These are phyloP conservation scores for Drosophila stalkeri DNA, from an alignment of 2,888 invertebrate genomes.

Conservation along the genomic window DNA sequence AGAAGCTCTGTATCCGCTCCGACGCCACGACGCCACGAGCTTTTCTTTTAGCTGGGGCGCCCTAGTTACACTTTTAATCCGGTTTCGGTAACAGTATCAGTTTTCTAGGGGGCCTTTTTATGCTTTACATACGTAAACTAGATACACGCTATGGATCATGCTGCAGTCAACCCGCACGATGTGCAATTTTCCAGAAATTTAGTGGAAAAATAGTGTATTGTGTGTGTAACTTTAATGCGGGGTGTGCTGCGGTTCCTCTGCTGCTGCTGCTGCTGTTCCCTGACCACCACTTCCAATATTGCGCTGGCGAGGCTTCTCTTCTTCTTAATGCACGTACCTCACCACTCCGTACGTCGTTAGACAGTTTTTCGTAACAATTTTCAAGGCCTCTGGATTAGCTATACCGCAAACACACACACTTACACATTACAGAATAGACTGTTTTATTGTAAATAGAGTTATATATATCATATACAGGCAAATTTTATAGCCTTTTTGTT, in stretches of 20 bases:
- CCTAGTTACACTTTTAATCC: slow-evolving; percentile 57
- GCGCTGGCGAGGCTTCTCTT: slow-evolving; percentile 74
- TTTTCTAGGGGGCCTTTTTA: slow-evolving; percentile 36
- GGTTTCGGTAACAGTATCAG: slow-evolving; percentile 44
- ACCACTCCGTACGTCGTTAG: slow-evolving; percentile 64
- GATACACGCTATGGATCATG: slow-evolving; percentile 47
- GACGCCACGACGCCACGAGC: slow-evolving; percentile 49
- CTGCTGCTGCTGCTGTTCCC: slow-evolving; percentile 46
- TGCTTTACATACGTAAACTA: slow-evolving; percentile 32
- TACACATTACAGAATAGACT: slow-evolving; percentile 37
- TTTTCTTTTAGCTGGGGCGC: slow-evolving; percentile 47
- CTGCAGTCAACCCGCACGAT: slow-evolving; percentile 45
- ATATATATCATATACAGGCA: slow-evolving; percentile 51
- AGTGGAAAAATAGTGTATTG: slow-evolving; percentile 27
- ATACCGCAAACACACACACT: slow-evolving; percentile 38
- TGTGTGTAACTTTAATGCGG: slow-evolving; percentile 52
- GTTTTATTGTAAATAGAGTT: slow-evolving; percentile 20
- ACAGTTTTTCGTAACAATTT: slow-evolving; percentile 68
- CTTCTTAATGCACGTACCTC: slow-evolving; percentile 49
- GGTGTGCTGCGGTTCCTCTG: slow-evolving; percentile 47
- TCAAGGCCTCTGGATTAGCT: slow-evolving; percentile 48
- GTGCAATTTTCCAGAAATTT: slow-evolving; percentile 46
- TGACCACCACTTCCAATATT: slow-evolving; percentile 67
- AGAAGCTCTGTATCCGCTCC: slow-evolving; percentile 26
- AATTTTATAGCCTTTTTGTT: slow-evolving; percentile 59